These are phyloP conservation scores for Drosophila grimshawi DNA, from an alignment of 1,140 invertebrate species.

Conservation along the genomic window DNA sequence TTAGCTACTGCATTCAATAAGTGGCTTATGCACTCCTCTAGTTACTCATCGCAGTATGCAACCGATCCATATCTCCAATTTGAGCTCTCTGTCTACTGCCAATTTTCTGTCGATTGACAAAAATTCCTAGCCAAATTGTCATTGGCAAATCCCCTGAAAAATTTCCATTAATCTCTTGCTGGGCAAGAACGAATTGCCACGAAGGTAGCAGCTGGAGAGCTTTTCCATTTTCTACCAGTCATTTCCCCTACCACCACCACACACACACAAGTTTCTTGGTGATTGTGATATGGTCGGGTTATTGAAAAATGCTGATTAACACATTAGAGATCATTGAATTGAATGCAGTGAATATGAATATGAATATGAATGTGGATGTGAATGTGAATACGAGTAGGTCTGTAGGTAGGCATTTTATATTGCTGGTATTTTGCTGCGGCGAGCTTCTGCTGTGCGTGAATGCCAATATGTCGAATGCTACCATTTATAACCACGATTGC, in stretches of 20 bases:
- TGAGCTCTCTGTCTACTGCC: slow-evolving; percentile 17
- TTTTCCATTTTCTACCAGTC: slow-evolving; percentile 14
- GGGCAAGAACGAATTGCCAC: slow-evolving; percentile 16
- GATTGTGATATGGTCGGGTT: slow-evolving; percentile 55
- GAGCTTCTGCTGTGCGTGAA: slow-evolving; percentile 64
- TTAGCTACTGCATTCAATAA: slow-evolving; percentile 1
- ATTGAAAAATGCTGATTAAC: slow-evolving; percentile 82
- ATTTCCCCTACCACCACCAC: background rate
- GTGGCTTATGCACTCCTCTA: slow-evolving; percentile 8
- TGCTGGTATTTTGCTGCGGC: slow-evolving; percentile 8
- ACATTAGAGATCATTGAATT: slow-evolving; percentile 73
- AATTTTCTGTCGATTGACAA: slow-evolving; percentile 39
- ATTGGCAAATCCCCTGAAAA: slow-evolving; percentile 58
- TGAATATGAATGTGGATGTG: slow-evolving; percentile 25
- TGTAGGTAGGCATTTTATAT: slow-evolving; percentile 29
- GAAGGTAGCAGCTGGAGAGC: slow-evolving; percentile 5
- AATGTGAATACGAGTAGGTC: slow-evolving; percentile 13
- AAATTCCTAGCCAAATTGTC: slow-evolving; percentile 53
- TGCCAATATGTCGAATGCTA: slow-evolving; percentile 84
- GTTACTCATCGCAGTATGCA: slow-evolving; percentile 34
- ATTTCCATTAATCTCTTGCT: slow-evolving; percentile 65
- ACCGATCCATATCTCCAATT: slow-evolving; percentile 50
- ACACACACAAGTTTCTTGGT: background rate
- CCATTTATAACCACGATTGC: slow-evolving; percentile 83
- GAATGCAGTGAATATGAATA: slow-evolving; percentile 51